Evolutionary conservation across 2,113 vertebrate genomes (phyloP).

Genomic region (Hypomesus transpacificus): DNA sequence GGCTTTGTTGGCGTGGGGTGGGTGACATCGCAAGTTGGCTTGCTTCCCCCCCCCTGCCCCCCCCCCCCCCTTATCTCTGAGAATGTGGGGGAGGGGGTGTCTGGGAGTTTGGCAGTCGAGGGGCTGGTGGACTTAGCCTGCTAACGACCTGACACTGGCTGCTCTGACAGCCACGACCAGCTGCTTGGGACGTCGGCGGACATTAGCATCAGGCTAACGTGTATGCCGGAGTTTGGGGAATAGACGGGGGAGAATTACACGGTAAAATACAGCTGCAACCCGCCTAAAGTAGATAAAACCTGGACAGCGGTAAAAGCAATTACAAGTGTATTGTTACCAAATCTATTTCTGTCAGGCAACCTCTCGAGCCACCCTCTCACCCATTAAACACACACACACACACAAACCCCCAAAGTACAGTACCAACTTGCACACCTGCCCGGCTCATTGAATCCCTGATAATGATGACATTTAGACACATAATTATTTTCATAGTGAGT

Average conservation of each 20-base stretch:
- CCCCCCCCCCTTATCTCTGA: slow-evolving; percentile 28
- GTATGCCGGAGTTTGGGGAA: slow-evolving; percentile 64
- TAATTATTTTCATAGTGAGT: slow-evolving; percentile 13
- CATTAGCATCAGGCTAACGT: slow-evolving; percentile 67
- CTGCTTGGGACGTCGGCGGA: slow-evolving; percentile 62
- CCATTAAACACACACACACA: slow-evolving; percentile 23
- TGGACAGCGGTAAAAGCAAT: slow-evolving; percentile 62
- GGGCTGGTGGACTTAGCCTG: slow-evolving; percentile 48
- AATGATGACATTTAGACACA: slow-evolving; percentile 22
- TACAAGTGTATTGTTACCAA: slow-evolving; percentile 67
- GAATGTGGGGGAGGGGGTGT: slow-evolving; percentile 10
- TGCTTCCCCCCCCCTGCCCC: background rate
- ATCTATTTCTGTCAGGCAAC: slow-evolving; percentile 59
- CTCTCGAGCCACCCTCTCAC: slow-evolving; percentile 41
- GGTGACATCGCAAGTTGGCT: slow-evolving; percentile 22
- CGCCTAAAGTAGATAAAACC: slow-evolving; percentile 62
- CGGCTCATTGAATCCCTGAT: slow-evolving; percentile 22
- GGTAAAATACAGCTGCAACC: slow-evolving; percentile 61
- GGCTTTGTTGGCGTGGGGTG: slow-evolving; percentile 13
- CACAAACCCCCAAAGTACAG: slow-evolving; percentile 20
- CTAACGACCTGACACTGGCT: slow-evolving; percentile 70
- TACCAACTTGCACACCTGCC: slow-evolving; percentile 1
- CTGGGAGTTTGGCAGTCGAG: slow-evolving; percentile 56
- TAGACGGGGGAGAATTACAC: slow-evolving; percentile 26
- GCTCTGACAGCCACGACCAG: slow-evolving; percentile 61